phyloP scores from a whole-genome alignment of 2,797 vertebrate species.

The Enteromius trimaculatus region DNA sequence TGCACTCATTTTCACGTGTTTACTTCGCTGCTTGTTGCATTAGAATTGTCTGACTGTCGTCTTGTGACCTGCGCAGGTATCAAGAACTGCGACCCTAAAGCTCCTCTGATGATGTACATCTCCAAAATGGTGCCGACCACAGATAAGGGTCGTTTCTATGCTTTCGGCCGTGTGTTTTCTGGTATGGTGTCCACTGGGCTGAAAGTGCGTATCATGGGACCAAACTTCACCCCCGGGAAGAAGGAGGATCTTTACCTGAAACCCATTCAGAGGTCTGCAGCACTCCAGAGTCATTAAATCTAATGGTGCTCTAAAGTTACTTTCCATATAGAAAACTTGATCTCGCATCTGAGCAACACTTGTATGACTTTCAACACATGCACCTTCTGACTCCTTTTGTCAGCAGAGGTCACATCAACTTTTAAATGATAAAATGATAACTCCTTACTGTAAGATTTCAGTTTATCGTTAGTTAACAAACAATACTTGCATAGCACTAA shows the following conservation, averaged over 20 bases:
- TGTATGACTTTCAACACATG: no score
- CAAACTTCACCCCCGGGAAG: constrained; percentile 92
- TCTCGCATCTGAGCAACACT: no score
- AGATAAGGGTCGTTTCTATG: constrained; percentile 94
- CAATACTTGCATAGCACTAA: no score
- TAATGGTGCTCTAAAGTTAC: background rate
- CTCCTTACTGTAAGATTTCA: no score
- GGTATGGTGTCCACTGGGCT: constrained; percentile 88
- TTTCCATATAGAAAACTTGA: background rate
- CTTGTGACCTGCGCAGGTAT: constrained; percentile 76
- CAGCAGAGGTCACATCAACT: no score
- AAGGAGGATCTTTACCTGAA: constrained; percentile 94
- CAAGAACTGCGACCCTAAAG: constrained; percentile 94
- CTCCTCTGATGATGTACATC: constrained; percentile 95
- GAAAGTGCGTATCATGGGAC: constrained; percentile 96
- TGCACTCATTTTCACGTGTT: background rate
- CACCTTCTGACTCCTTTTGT: no score
- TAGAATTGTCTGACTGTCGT: background rate
- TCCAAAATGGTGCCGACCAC: constrained; percentile 98
- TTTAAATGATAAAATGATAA: no score
- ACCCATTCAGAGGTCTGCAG: constrained; percentile 89
- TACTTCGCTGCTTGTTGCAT: background rate
- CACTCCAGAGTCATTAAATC: background rate
- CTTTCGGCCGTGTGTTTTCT: constrained; percentile 94
- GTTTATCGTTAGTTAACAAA: no score